Conservation (phyloP, 2,113 vertebrate species). For the Forbesichthys agassizii region DNA sequence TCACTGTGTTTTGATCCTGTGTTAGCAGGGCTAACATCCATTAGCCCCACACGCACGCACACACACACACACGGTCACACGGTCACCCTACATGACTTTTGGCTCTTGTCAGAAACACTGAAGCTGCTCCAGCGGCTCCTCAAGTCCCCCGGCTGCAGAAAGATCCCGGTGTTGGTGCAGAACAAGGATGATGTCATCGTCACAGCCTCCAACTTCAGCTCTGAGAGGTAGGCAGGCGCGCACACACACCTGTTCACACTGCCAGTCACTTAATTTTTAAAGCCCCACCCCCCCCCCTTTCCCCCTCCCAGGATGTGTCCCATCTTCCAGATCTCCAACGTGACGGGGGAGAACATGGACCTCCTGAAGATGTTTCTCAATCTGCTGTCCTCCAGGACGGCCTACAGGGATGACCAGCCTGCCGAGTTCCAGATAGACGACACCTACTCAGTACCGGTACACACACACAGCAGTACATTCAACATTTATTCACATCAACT, state of each 20-base stretch:
- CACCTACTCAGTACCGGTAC: conserved; percentile 95
- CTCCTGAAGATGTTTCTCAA: conserved; percentile 97
- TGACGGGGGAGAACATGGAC: conserved; percentile 93
- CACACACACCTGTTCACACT: not conserved
- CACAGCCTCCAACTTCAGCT: conserved; percentile 96
- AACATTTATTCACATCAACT: too few species aligned
- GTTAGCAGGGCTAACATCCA: too few species aligned
- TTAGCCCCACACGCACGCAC: too few species aligned
- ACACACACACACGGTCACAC: too few species aligned
- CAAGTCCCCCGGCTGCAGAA: conserved; percentile 95
- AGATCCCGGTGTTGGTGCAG: conserved; percentile 95
- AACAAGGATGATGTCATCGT: conserved; percentile 96
- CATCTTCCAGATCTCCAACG: conserved; percentile 97
- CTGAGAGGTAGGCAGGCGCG: conserved; percentile 82
- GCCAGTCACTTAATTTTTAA: not conserved
- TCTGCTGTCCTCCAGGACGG: conserved; percentile 89
- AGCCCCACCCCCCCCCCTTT: not conserved
- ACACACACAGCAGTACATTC: not conserved
- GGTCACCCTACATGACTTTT: not conserved
- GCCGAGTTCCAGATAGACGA: conserved; percentile 97
- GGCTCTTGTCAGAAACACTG: conserved; percentile 82
- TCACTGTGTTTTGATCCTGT: too few species aligned
- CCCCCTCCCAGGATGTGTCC: conserved; percentile 88
- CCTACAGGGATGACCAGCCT: conserved; percentile 88
- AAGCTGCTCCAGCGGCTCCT: conserved; percentile 92